Conservation (phyloP, 2,888 invertebrate species). For the Timema cristinae region DNA sequence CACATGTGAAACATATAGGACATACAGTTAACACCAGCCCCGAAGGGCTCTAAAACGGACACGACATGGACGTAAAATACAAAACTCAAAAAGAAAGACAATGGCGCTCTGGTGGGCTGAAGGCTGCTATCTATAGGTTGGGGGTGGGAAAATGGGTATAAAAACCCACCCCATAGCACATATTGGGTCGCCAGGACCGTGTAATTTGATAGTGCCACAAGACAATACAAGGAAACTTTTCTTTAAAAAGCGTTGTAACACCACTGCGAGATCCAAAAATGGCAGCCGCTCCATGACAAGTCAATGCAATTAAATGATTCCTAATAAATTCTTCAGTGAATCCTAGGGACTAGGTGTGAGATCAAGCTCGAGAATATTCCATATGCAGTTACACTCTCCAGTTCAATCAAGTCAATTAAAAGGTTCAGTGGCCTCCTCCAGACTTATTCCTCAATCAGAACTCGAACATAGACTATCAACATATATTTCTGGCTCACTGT, state of each 20-base stretch:
- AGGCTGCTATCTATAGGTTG: too few relatives aligned
- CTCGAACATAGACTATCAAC: background rate
- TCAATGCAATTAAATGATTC: background rate
- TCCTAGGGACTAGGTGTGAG: background rate
- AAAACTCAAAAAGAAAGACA: too few relatives aligned
- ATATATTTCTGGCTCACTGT: conserved; percentile 1
- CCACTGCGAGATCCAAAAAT: background rate
- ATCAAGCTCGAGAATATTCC: conserved; percentile 4
- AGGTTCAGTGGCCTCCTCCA: background rate
- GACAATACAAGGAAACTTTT: background rate
- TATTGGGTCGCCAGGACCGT: too few relatives aligned
- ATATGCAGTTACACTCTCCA: background rate
- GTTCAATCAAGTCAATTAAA: conserved; percentile 2
- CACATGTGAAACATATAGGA: too few relatives aligned
- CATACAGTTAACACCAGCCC: too few relatives aligned
- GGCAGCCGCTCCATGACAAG: background rate
- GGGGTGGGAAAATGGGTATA: too few relatives aligned
- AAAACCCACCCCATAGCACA: too few relatives aligned
- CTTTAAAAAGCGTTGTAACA: background rate
- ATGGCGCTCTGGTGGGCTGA: too few relatives aligned
- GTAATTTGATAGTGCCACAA: background rate
- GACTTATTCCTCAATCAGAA: background rate
- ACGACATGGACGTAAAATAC: too few relatives aligned
- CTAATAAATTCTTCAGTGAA: conserved; percentile 5
- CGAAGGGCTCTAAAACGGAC: too few relatives aligned